These are phyloP conservation scores for Leptinotarsa peninsularis DNA, from an alignment of 2,888 invertebrate genomes.

Conservation along the genomic window DNA sequence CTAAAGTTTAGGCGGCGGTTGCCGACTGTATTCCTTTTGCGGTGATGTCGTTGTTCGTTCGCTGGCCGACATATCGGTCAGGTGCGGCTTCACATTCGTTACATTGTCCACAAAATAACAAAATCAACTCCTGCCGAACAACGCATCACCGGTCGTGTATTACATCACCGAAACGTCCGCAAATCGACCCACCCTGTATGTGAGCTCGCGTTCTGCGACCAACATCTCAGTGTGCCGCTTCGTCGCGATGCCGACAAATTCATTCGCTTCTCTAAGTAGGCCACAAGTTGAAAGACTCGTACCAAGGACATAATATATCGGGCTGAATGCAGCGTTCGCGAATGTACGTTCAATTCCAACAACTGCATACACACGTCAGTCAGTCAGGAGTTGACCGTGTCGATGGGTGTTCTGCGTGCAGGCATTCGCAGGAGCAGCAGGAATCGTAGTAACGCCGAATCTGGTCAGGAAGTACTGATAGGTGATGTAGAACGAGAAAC, in stretches of 20 bases:
- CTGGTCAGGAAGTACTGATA: neutral
- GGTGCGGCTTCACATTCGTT: too few relatives aligned
- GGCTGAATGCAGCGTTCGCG: neutral
- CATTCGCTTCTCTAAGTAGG: conserved; percentile 62
- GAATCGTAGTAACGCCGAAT: neutral
- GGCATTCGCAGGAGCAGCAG: neutral
- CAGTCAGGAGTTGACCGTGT: too few relatives aligned
- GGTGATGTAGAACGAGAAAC: neutral
- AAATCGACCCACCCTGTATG: neutral
- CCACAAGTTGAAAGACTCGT: conserved; percentile 73
- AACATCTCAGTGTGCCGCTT: conserved; percentile 52
- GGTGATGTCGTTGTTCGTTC: too few relatives aligned
- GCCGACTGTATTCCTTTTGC: too few relatives aligned
- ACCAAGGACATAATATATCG: conserved; percentile 78
- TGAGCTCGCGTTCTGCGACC: conserved; percentile 16
- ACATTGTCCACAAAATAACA: too few relatives aligned
- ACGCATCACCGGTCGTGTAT: too few relatives aligned
- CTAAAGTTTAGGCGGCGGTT: too few relatives aligned
- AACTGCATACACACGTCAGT: too few relatives aligned
- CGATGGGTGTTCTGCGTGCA: neutral
- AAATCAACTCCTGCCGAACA: too few relatives aligned
- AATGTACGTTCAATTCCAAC: neutral
- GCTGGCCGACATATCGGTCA: too few relatives aligned
- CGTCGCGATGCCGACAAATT: conserved; percentile 52
- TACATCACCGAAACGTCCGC: too few relatives aligned